Base-by-base conservation (phyloP, 2,113 vertebrate genomes). In the Elachura formosa region DNA sequence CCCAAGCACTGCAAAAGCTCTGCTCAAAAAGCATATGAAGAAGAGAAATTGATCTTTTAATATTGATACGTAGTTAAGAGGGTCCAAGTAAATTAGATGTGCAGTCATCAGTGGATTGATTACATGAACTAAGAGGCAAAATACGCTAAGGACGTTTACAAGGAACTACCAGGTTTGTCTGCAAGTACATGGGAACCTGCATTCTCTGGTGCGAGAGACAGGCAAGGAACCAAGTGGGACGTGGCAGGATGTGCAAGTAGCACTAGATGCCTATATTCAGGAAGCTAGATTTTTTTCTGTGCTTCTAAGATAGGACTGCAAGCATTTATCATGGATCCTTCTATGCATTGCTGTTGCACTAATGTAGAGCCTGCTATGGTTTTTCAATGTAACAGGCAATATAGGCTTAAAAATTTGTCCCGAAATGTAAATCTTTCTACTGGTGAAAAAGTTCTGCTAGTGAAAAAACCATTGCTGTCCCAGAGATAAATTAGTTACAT, bases 141-240 rank as follows among this genome's bases (percentile, higher is more conserved):
- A 83, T 25, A 29, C 2, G 0, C 46, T 48, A 54, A 73, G 25
- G 36, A 51, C 21, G 24, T 78, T 59, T 85, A 38, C 46, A 84
- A 64, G 26, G 54, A 38, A 14, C 66, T 41, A 23, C 23, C 61
- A 58, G 29, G 51, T 62, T 80, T 64, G 41, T 5, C 64, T 63
- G 56, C 1, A 2, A 72, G 38, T 31, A 36, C 59, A 21, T 54
- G 46, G 58, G 33, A 84, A 62, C 45, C 36, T 58, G 25, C 12
- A 2, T 55, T 94, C 21, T 29, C 29, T 1, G 1, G 3, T 0
- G 0, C 45, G 19, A 63, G n/a, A 51, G 62, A 23, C 19, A 33
- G 49, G 11, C 0, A 11, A 55, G 74, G 41, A 38, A 66, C 25
- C 33, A 49, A 43, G 68, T 5, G 8, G 49, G 34, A 67, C 24